These are phyloP conservation scores for Cylindroiulus punctatus DNA, from an alignment of 2,888 invertebrate genomes.

Conservation along the genomic window DNA sequence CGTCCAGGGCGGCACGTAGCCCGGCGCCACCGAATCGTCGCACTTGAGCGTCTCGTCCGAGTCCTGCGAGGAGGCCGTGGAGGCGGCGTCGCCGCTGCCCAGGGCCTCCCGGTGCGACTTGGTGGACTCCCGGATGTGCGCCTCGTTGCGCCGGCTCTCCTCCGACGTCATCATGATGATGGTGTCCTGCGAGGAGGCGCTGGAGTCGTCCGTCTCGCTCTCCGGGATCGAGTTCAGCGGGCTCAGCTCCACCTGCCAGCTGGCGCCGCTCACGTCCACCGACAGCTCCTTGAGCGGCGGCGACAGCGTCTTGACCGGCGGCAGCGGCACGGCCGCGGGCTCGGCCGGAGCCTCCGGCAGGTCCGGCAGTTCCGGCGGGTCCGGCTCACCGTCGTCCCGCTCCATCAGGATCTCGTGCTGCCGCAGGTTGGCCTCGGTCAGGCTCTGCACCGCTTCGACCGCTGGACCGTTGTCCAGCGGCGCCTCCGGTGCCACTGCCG, in stretches of 20 bases:
- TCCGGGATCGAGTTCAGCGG: conserved; percentile 60
- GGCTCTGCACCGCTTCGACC: conserved; percentile 21
- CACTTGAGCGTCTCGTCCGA: conserved; percentile 55
- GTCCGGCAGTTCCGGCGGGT: conserved; percentile 2
- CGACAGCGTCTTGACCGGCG: conserved; percentile 37
- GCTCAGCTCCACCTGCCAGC: conserved; percentile 59
- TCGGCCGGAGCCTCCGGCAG: conserved; percentile 66
- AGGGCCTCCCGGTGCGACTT: neutral
- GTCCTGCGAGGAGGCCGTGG: conserved; percentile 52
- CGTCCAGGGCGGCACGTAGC: conserved; percentile 70
- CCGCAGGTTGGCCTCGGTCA: conserved; percentile 57
- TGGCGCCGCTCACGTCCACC: conserved; percentile 58
- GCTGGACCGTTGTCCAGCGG: neutral
- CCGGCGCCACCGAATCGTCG: neutral
- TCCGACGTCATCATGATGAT: conserved; percentile 61
- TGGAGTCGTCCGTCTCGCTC: conserved; percentile 60
- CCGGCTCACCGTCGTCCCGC: conserved; percentile 10
- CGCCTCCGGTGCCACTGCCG: neutral
- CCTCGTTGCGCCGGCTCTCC: conserved; percentile 60
- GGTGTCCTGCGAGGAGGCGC: conserved; percentile 60
- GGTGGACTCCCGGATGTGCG: conserved; percentile 58
- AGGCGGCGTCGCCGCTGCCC: neutral
- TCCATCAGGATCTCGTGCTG: conserved; percentile 58
- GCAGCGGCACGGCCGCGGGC: neutral
- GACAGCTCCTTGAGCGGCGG: conserved; percentile 63